Percentiles rank a stretch among this genome's conserved stretches.
These are phyloP conservation scores for Thunnus maccoyii DNA, from an alignment of 2,113 vertebrate species.

Conservation along the genomic window DNA sequence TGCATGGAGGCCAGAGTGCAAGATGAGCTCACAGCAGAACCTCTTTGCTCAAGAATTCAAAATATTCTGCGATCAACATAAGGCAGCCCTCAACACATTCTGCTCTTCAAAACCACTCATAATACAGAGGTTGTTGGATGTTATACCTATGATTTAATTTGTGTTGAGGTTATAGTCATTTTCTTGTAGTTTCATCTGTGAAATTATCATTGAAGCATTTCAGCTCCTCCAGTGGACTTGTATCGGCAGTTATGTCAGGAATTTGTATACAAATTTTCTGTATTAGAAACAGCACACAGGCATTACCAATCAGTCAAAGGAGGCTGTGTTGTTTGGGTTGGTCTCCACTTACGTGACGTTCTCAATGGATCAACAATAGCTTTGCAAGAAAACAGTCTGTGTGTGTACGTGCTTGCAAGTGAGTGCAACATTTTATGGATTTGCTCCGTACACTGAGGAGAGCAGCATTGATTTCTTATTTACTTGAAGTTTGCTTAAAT, in stretches of 20 bases:
- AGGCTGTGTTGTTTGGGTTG: constrained; percentile 24
- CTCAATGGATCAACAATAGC: constrained; percentile 43
- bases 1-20: constrained; percentile 18
- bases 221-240: background rate
- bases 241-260: background rate
- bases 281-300: constrained; percentile 5
- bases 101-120: background rate
- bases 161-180: constrained; percentile 9
- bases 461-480: constrained; percentile 50
- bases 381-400: constrained; percentile 24
- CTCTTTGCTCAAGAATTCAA: background rate
- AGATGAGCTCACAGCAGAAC: constrained; percentile 2
- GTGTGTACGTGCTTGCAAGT: background rate
- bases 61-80: background rate
- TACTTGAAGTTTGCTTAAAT: constrained; percentile 58
- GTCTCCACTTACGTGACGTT: constrained; percentile 17
- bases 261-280: constrained; percentile 15
- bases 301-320: constrained; percentile 10
- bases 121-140: constrained; percentile 12
- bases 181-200: constrained; percentile 24
- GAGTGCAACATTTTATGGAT: constrained; percentile 41
- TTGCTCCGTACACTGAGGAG: constrained; percentile 24
- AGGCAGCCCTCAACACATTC: background rate
- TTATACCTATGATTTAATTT: constrained; percentile 43
- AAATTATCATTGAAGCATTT: constrained; percentile 14